Evolutionary conservation across 2,888 invertebrate species (phyloP), one percentile per base, ranked within the genome.

Genomic region (Platycnemis pennipes): DNA sequence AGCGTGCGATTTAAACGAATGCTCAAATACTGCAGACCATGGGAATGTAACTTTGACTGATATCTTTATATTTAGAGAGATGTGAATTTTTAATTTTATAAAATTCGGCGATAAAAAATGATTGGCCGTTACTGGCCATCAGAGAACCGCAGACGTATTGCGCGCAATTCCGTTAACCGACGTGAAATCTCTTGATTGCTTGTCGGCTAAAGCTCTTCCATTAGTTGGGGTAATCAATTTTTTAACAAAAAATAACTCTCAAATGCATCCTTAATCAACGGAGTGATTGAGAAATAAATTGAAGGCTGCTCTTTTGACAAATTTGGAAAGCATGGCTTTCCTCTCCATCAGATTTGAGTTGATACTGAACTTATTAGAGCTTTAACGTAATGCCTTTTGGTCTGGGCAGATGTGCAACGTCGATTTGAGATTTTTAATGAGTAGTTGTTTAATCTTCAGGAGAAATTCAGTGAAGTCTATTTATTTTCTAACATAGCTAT

Each of bases 41-140:
- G n/a, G n/a, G n/a, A n/a, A n/a, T n/a, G n/a, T n/a, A n/a, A n/a
- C 63, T 63, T 63, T 63, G 63, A 63, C 63, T 63, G 63, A 63
- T 63, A n/a, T n/a, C n/a, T n/a, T n/a, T n/a, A n/a, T n/a, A n/a
- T 63, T 63, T n/a, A 7, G 63, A 63, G 19, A 63, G 63, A 63
- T 63, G 1, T 8, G 63, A 63, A 63, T 63, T 63, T 26, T 1
- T 7, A 63, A 63, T 63, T 22, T 8, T 63, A n/a, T n/a, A 7
- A 26, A 63, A n/a, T n/a, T 7, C 16, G 53, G 53, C 53, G 11
- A 13, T 11, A 53, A n/a, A n/a, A 63, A 26, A 7, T 63, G 63
- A 16, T 16, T 2, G 63, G 26, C 2, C 63, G 26, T 22, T 8
- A 2, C n/a, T 26, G 22, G 63, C 63, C 26, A 7, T 13, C 1